Evolutionary conservation across 2,113 vertebrate genomes (phyloP).

Genomic region (Coregonus clupeaformis): DNA sequence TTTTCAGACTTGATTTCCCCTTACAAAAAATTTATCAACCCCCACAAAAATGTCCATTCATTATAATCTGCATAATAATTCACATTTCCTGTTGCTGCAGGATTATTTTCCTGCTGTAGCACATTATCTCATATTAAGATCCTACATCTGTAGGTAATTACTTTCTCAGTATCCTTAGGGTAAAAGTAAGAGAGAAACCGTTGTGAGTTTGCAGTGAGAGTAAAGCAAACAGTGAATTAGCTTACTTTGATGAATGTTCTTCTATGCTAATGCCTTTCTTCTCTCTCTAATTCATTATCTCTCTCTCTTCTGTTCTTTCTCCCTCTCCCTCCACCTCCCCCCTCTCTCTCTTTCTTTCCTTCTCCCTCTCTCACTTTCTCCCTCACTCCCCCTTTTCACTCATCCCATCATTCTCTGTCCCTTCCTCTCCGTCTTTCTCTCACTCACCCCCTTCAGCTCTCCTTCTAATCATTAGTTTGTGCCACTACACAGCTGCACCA

Average conservation of each 20-base stretch:
- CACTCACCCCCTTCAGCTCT: not conserved
- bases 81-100: no score
- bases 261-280: not conserved
- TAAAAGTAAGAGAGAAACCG: constrained; percentile 18
- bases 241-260: constrained; percentile 10
- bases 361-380: not conserved
- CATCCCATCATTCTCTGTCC: not conserved
- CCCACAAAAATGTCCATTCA: no score
- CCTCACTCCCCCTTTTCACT: not conserved
- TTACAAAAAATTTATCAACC: no score
- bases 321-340: no score
- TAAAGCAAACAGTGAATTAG: constrained; percentile 19
- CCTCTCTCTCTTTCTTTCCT: no score
- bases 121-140: no score
- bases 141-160: constrained; percentile 21
- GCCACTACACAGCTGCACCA: not conserved
- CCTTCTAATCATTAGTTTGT: not conserved
- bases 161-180: not conserved
- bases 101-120: no score
- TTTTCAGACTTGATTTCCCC: no score
- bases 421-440: not conserved
- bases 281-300: not conserved
- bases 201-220: constrained; percentile 3
- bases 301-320: not conserved
- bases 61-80: no score